Evolutionary conservation across 2,113 vertebrate genomes (phyloP), one percentile per base, ranked within the genome.

Genomic region (Talpa occidentalis): DNA sequence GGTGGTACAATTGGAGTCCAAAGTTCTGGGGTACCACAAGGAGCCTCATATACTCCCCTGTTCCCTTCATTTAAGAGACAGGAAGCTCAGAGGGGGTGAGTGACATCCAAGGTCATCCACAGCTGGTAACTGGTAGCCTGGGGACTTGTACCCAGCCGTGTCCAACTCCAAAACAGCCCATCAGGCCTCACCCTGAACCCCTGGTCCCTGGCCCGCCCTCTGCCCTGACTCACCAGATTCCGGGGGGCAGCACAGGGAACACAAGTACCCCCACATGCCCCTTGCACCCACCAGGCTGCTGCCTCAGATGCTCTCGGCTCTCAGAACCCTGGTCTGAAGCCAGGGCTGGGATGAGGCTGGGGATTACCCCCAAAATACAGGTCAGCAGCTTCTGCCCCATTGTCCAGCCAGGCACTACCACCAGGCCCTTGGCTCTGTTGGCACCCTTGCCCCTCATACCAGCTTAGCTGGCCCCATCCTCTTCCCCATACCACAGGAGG

Each of bases 161-260:
- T 30, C 70, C 66, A 64, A 47, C 10, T 77, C 80, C 77, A 92
- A 70, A 92, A 77, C 86, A 87, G 32, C 32, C 62, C 22, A 7
- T 56, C 22, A 80, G 82, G 84, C 64, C 66, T 85, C 35, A 66
- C 37, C 35, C 67, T 37, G 14, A 73, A 10, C 56, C 85, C 40
- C 78, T 7, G 7, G 17, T 10, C 88, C 83, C 91, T 35, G 1
- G 64, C 62, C 94, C 87, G 94, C 78, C 69, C 77, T 62, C 64
- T 79, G 10, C 94, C 96, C 86, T 72, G 76, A 97, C 97, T 97
- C 96, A 97, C 97, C 97, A 90, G 96, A 89, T 77, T 96, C 97
- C 28, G 37, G 80, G 76, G 94, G 69, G 24, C 30, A 73, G 92
- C 97, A 97, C 44, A 96, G 80, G 78, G 74, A 96, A 64, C 96